Evolutionary conservation across 2,113 vertebrate genomes (phyloP), one percentile per base, ranked within the genome.

Genomic region (Eidolon helvum): DNA sequence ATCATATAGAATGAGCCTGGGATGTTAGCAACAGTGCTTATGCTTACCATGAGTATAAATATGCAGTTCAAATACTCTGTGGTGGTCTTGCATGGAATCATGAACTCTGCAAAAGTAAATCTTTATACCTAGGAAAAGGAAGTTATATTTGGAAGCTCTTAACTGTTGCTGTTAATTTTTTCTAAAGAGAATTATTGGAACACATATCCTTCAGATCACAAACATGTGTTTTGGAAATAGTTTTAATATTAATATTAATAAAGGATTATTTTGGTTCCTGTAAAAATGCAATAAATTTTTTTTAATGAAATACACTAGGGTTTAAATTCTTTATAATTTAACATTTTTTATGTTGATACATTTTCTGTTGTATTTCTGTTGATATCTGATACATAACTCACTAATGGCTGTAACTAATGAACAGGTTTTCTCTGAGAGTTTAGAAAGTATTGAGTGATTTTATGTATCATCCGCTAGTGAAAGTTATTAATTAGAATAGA

Each of bases 211-310:
- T 95, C 78, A 79, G 80, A 26, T 1, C 14, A 33, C 12, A 66
- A 90, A 48, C 1, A 4, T 66, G 3, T 85, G 78, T 91, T 87
- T 95, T 78, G 28, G 95, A 78, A 79, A 82, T 85, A 43, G n/a
- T 75, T 96, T 95, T 91, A 68, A 0, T 95, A 43, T 95, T 91
- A 68, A 0, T 95, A 43, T 68, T 90, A 82, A 71, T 89, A 50
- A 30, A 33, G 1, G 1, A 38, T 84, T 35, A 45, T 45, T 72
- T 80, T 92, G 33, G 80, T 48, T 77, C 6, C 28, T 94, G 12
- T 85, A 61, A 95, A 91, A 90, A 68, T 57, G 10, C 11, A 83
- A 8, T 66, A 11, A 15, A 14, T 4, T 22, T 91, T 88, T 77
- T 92, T 61, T 5, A 93, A 89, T 50, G 15, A 90, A 92, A 77